Evolutionary conservation across 2,888 invertebrate species (phyloP).

Genomic region (Ectropis crepuscularia): DNA sequence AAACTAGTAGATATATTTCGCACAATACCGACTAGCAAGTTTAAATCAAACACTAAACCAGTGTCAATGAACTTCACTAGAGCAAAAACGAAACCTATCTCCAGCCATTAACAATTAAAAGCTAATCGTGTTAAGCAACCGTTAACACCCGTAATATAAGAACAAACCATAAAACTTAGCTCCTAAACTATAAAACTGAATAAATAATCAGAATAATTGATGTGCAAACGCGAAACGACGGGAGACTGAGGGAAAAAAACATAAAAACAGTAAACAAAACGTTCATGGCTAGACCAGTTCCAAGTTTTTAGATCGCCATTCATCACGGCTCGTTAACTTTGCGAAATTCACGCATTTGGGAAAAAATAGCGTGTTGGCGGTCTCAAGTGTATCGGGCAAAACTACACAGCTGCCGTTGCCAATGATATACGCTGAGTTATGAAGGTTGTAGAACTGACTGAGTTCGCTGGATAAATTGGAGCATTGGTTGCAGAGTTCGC

Average conservation of each 20-base stretch:
- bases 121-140: constrained; percentile 31
- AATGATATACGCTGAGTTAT: background rate
- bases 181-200: constrained; percentile 33
- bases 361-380: constrained; percentile 27
- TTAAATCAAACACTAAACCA: background rate
- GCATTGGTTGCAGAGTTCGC: no score
- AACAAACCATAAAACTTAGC: constrained; percentile 13
- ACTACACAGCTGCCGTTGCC: background rate
- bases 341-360: constrained; percentile 47
- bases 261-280: constrained; percentile 44
- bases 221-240: constrained; percentile 35
- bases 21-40: no score
- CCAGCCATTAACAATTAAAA: constrained; percentile 1
- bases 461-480: background rate
- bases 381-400: constrained; percentile 1
- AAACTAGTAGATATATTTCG: no score
- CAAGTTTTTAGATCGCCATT: constrained; percentile 36
- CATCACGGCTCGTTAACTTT: constrained; percentile 58
- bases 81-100: background rate
- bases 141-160: constrained; percentile 30
- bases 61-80: constrained; percentile 10
- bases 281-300: constrained; percentile 34
- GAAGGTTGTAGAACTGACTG: background rate
- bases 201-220: constrained; percentile 38
- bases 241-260: constrained; percentile 33